A percentile compares a stretch with the other conserved stretches of the same genome.
Evolutionary conservation across 2,113 vertebrate genomes (phyloP).

Genomic region (Rhizomys pruinosus): DNA sequence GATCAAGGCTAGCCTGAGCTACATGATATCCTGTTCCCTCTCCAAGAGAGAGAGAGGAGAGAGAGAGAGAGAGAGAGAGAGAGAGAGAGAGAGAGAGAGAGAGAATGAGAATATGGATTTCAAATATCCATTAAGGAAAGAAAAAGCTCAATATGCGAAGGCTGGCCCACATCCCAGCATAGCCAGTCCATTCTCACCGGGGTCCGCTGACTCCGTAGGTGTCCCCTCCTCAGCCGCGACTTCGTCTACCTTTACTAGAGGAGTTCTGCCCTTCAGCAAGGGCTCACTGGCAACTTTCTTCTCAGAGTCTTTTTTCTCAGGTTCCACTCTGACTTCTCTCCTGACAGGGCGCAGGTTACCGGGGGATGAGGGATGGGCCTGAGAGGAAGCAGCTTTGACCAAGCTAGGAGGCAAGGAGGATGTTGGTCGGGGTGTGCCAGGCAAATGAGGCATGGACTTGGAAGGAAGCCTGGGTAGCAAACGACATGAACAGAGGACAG

Average conservation of each 20-base stretch:
- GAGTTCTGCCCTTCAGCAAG: constrained; percentile 71
- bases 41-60: not conserved
- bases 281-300: constrained; percentile 71
- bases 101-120: not conserved
- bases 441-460: constrained; percentile 86
- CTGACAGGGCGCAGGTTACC: constrained; percentile 93
- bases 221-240: constrained; percentile 66
- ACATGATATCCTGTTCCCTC: too few species aligned
- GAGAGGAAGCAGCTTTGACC: constrained; percentile 83
- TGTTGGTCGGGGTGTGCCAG: constrained; percentile 89
- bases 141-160: too few species aligned
- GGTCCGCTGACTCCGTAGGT: not conserved
- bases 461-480: constrained; percentile 85
- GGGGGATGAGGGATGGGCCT: constrained; percentile 86
- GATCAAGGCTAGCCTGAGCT: not conserved
- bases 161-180: rapidly evolving
- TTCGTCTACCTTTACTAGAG: constrained; percentile 70
- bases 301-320: constrained; percentile 83
- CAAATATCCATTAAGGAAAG: not conserved
- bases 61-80: not conserved
- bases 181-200: constrained; percentile 76
- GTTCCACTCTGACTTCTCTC: constrained; percentile 84
- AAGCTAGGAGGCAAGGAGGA: constrained; percentile 84
- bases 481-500: constrained; percentile 35
- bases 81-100: too few species aligned